phyloP scores from a whole-genome alignment of 2,113 vertebrate genomes.

The Saccopteryx leptura region DNA sequence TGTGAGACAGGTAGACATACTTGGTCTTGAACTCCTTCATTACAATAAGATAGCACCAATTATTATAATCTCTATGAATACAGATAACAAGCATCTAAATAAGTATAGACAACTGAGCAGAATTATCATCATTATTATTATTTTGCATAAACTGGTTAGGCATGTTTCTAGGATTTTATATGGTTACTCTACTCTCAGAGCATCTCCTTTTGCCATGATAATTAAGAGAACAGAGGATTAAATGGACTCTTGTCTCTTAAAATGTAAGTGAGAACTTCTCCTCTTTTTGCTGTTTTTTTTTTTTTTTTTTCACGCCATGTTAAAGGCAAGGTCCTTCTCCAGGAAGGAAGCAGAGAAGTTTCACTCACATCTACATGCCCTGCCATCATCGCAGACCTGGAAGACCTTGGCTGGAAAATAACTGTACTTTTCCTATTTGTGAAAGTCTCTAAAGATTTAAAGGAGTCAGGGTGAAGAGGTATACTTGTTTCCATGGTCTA shows the following conservation, averaged over 20 bases:
- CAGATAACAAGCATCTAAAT: not conserved
- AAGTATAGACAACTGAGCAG: not conserved
- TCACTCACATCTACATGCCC: not conserved
- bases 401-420: not conserved
- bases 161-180: not conserved
- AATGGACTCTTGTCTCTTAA: not conserved
- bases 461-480: not conserved
- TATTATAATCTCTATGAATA: not conserved
- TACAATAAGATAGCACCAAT: not conserved
- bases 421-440: not conserved
- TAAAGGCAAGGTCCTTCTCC: not conserved
- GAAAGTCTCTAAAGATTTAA: not conserved
- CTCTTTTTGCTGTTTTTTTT: not conserved
- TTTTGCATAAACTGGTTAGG: not conserved
- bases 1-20: too few relatives aligned
- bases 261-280: not conserved
- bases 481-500: not conserved
- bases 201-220: not conserved
- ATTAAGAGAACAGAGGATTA: not conserved
- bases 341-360: not conserved
- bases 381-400: not conserved
- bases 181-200: not conserved
- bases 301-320: not conserved
- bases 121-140: not conserved
- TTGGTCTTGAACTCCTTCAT: too few relatives aligned